Conservation (phyloP, 92 coral and sea anemone genomes). For the Pocillopora meandrina region DNA sequence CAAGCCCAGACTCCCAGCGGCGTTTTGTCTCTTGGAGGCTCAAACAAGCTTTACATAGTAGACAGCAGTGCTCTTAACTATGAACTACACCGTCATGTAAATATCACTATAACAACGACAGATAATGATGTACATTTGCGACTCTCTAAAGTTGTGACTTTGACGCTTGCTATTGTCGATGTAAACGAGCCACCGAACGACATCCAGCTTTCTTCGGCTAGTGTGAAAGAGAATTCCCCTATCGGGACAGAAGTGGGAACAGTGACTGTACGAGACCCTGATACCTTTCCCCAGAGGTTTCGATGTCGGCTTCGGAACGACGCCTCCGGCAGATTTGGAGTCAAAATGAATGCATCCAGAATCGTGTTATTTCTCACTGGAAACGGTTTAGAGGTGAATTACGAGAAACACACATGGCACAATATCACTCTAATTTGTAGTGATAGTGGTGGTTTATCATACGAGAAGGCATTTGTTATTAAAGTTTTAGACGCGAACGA, state of each 20-base stretch:
- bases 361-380: conserved; percentile 54
- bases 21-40: conserved; percentile 29
- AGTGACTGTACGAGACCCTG: conserved; percentile 67
- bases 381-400: conserved; percentile 60
- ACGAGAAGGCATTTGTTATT: conserved; percentile 44
- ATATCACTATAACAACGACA: conserved; percentile 63
- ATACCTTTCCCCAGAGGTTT: conserved; percentile 52
- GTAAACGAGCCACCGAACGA: conserved; percentile 62
- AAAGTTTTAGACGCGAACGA: conserved; percentile 65
- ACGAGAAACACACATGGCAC: conserved; percentile 59
- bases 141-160: conserved; percentile 60
- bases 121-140: conserved; percentile 62
- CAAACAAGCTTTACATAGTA: conserved; percentile 57
- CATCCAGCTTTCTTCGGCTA: conserved; percentile 46
- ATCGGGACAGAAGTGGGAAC: conserved; percentile 55
- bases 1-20: conserved; percentile 67
- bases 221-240: conserved; percentile 63
- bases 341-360: conserved; percentile 30
- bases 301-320: conserved; percentile 56
- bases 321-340: conserved; percentile 66
- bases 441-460: conserved; percentile 63
- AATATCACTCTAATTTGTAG: conserved; percentile 53
- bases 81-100: conserved; percentile 57
- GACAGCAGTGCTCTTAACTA: conserved; percentile 56
- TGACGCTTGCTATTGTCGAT: conserved; percentile 59